Conservation (phyloP, 2,888 invertebrate genomes). For the Xanthia togata region DNA sequence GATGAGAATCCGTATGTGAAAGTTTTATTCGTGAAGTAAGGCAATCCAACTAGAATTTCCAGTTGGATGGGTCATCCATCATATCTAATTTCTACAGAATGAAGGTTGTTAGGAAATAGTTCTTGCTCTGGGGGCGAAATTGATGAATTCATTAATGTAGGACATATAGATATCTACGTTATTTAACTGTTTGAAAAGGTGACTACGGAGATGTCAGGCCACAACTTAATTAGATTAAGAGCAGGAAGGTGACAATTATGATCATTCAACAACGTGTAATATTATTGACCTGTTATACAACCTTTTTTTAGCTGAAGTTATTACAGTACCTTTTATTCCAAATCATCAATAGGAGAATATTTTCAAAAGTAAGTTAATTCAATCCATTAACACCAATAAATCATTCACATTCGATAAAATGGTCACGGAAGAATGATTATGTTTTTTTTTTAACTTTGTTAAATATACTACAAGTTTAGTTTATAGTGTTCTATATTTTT, state of each 20-base stretch:
- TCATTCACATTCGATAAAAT: conserved; percentile 4
- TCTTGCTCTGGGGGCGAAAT: conserved; percentile 14
- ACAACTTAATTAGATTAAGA: neutral
- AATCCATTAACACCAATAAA: conserved; percentile 19
- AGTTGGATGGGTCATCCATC: conserved; percentile 43
- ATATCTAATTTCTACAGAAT: conserved; percentile 43
- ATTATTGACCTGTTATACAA: neutral
- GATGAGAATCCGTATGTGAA: conserved; percentile 28
- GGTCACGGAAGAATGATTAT: neutral
- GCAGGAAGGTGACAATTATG: too few species aligned
- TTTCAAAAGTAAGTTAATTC: conserved; percentile 11
- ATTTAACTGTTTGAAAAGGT: neutral
- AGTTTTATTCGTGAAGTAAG: conserved; percentile 30
- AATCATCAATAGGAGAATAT: conserved; percentile 1
- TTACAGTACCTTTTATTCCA: neutral
- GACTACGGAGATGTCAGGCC: too few species aligned
- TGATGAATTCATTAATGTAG: conserved; percentile 30
- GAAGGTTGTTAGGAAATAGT: conserved; percentile 45
- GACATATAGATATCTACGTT: neutral
- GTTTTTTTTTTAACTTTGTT: neutral
- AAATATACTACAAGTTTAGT: too few species aligned
- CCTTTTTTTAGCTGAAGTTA: neutral
- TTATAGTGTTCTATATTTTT: too few species aligned
- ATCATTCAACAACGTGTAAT: too few species aligned
- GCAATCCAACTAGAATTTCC: conserved; percentile 41